Conservation (phyloP, 37 sponge, comb jelly and placozoan species). For the Ianthella basta region DNA sequence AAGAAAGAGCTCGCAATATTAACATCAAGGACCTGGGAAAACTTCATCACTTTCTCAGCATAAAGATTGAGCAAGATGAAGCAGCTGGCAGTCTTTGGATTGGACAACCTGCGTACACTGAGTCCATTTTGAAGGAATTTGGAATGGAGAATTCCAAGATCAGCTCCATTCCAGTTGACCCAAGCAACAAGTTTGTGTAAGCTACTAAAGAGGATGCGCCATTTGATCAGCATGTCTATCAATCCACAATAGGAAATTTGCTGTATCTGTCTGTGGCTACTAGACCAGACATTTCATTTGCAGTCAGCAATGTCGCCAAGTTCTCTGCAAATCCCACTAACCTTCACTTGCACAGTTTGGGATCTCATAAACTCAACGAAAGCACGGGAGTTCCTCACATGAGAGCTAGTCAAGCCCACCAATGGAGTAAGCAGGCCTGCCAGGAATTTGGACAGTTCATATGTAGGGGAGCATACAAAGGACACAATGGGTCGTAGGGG, state of each 20-base stretch:
- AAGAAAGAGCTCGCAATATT: slow-evolving; percentile 37
- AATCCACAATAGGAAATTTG: slow-evolving; percentile 46
- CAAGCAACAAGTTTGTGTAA: slow-evolving; percentile 30
- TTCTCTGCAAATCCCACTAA: slow-evolving; percentile 54
- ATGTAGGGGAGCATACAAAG: no score
- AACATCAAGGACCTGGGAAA: slow-evolving; percentile 50
- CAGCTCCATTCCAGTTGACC: slow-evolving; percentile 34
- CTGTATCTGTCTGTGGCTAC: slow-evolving; percentile 47
- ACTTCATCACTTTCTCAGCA: slow-evolving; percentile 41
- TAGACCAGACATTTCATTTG: slow-evolving; percentile 55
- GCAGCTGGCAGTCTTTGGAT: slow-evolving; percentile 34
- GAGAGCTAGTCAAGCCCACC: no score
- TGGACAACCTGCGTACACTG: no score
- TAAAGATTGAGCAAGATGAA: slow-evolving; percentile 29
- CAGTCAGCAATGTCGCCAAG: slow-evolving; percentile 46
- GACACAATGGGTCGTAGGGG: no score
- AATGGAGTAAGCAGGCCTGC: no score
- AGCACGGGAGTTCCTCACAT: no score
- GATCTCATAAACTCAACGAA: no score
- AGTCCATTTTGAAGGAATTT: slow-evolving; percentile 35
- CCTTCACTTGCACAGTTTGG: slow-evolving; percentile 32
- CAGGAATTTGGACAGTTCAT: no score
- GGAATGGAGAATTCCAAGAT: slow-evolving; percentile 44
- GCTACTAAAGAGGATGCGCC: not conserved
- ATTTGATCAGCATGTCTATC: slow-evolving; percentile 35